A percentile compares a stretch with the other conserved stretches of the same genome.
Conservation (phyloP, 2,888 invertebrate species). For the Andrena marginata region DNA sequence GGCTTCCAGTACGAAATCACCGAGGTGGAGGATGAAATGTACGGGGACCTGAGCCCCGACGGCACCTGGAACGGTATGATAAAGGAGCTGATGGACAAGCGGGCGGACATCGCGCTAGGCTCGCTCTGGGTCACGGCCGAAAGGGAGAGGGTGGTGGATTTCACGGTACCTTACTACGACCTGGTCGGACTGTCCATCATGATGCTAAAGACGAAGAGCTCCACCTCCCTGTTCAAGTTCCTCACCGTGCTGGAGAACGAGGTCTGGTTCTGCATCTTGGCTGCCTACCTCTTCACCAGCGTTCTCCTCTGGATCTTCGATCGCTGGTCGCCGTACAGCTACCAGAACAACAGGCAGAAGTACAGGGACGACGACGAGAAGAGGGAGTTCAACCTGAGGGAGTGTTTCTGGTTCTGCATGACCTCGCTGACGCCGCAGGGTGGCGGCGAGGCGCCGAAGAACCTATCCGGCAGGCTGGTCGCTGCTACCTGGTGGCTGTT, state of each 20-base stretch:
- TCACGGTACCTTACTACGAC: conserved; percentile 99
- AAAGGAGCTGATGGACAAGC: conserved; percentile 92
- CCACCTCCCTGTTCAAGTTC: conserved; percentile 98
- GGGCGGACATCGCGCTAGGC: conserved; percentile 97
- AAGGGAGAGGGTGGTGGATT: conserved; percentile 98
- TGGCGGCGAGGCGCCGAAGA: conserved; percentile 98
- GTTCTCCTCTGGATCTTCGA: conserved; percentile 98
- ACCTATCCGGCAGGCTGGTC: conserved; percentile 96
- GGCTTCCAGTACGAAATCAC: conserved; percentile 96
- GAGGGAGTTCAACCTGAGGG: conserved; percentile 96
- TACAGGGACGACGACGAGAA: conserved; percentile 97
- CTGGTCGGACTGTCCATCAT: conserved; percentile 98
- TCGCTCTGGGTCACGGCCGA: conserved; percentile 99
- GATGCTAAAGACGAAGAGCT: conserved; percentile 95
- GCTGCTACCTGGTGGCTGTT: conserved; percentile 99
- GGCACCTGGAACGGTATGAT: conserved; percentile 95
- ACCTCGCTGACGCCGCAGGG: conserved; percentile 98
- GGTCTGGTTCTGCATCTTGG: conserved; percentile 98
- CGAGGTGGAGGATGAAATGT: conserved; percentile 92
- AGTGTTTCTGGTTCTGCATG: conserved; percentile 99
- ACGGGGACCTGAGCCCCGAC: conserved; percentile 95
- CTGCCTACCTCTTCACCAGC: conserved; percentile 97
- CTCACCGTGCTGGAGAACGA: conserved; percentile 97
- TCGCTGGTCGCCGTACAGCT: conserved; percentile 98
- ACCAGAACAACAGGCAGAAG: conserved; percentile 96